Conservation (phyloP, 2,888 invertebrate species). For the Andrena bicolor region DNA sequence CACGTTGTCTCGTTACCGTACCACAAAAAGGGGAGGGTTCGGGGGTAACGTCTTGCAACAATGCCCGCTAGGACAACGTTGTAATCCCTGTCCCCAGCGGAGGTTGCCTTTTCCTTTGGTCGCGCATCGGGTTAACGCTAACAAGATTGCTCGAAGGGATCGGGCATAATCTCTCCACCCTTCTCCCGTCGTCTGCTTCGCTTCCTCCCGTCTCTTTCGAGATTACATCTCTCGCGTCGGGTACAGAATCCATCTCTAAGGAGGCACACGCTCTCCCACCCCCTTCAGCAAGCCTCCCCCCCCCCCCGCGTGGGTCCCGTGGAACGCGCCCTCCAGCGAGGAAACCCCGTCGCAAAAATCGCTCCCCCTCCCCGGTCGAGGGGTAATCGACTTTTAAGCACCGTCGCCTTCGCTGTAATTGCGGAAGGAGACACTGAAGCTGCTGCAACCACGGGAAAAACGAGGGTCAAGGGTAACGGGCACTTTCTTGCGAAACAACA, state of each 20-base stretch:
- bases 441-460: neutral
- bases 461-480: conserved; percentile 24
- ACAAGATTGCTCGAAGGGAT: conserved; percentile 80
- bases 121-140: conserved; percentile 74
- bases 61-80: conserved; percentile 54
- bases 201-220: conserved; percentile 63
- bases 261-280: neutral
- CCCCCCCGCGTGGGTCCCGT: conserved; percentile 11
- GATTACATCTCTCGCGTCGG: conserved; percentile 70
- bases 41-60: conserved; percentile 24
- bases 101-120: conserved; percentile 71
- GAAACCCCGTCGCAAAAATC: conserved; percentile 55
- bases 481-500: conserved; percentile 29
- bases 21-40: conserved; percentile 27
- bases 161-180: conserved; percentile 69
- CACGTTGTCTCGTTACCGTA: conserved; percentile 38
- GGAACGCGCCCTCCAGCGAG: conserved; percentile 47
- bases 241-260: conserved; percentile 62
- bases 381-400: conserved; percentile 71
- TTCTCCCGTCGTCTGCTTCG: conserved; percentile 54
- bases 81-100: conserved; percentile 53
- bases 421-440: conserved; percentile 42
- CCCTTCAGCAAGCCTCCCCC: neutral
- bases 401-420: conserved; percentile 61
- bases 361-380: conserved; percentile 47